Evolutionary conservation across 2,113 vertebrate species (phyloP), one percentile per base, ranked within the genome.

Genomic region (Mormyrus iriodes): DNA sequence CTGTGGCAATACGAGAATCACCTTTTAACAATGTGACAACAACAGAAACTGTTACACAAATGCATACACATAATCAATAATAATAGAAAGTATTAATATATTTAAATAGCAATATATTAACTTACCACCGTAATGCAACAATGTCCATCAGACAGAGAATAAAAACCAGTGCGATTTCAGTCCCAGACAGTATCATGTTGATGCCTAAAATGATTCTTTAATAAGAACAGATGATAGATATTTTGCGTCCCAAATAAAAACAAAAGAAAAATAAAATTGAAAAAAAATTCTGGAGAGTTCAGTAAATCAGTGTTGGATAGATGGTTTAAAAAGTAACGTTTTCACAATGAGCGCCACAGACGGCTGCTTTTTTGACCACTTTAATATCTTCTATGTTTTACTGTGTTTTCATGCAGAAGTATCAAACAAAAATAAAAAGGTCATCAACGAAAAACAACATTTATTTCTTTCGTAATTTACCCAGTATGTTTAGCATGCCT

Each of bases 81-180:
- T n/a, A 13, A 4, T 3, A 8, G 10, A 69, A 69, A 69, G 10
- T 12, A 69, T 12, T 69, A 69, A 69, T 31, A 31, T 69, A 69
- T 69, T 69, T 69, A 10, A 3, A 69, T 69, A 15, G 61, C 61
- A 69, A 13, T 69, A 69, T 27, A 13, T 69, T 69, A 94, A 97
- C 97, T 97, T 95, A 98, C 97, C 97, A 98, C 97, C 97, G 98
- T n/a, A 98, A 96, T 89, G 97, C 97, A 93, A 98, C 97, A 94
- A 98, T 98, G 90, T 98, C 97, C 93, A 97, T 96, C n/a, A 97
- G 97, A 92, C 97, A 98, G 73, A 97, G 93, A 92, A 98, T 97
- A 90, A 97, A 97, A 94, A 98, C 97, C 51, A 98, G 95, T 86
- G 97, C 97, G 90, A 97, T 95, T 65, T 97, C 97, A 82, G 96